A percentile compares a stretch with the other conserved stretches of the same genome.
phyloP scores from a whole-genome alignment of 2,113 vertebrate genomes.

The Ranitomeya variabilis region DNA sequence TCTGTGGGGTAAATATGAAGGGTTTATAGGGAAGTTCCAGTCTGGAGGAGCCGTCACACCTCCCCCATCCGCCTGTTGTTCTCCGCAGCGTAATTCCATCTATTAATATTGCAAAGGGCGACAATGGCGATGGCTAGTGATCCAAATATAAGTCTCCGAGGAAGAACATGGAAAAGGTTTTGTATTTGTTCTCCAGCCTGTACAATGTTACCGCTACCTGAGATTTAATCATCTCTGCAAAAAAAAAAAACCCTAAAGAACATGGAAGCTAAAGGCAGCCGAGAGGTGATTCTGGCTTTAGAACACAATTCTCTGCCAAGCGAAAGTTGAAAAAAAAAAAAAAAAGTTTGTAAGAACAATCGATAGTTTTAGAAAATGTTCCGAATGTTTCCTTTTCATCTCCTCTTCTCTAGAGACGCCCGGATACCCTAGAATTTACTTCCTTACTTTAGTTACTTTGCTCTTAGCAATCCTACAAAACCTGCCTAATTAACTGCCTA shows the following conservation, averaged over 20 bases:
- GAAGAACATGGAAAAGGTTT: neutral
- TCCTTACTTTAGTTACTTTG: neutral
- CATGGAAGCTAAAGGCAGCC: neutral
- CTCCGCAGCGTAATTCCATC: conserved; percentile 31
- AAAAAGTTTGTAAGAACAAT: neutral
- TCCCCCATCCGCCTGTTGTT: neutral
- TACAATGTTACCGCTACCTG: conserved; percentile 25
- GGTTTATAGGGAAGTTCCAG: conserved; percentile 25
- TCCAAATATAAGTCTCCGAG: conserved; percentile 63
- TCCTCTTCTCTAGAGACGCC: neutral
- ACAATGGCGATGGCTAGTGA: conserved; percentile 37
- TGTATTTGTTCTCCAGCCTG: conserved; percentile 35
- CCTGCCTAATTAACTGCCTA: no score
- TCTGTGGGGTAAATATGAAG: conserved; percentile 40
- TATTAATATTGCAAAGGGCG: conserved; percentile 55
- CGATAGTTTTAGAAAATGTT: neutral
- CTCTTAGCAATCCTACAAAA: no score
- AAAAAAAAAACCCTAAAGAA: neutral
- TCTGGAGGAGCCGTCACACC: neutral
- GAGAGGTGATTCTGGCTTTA: neutral
- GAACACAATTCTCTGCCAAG: neutral
- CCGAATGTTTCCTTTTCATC: neutral
- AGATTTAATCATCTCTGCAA: conserved; percentile 59
- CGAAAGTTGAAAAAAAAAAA: neutral
- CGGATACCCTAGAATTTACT: neutral